Evolutionary conservation across 2,888 invertebrate genomes (phyloP), one percentile per base, ranked within the genome.

Genomic region (Carterocephalus palaemon): DNA sequence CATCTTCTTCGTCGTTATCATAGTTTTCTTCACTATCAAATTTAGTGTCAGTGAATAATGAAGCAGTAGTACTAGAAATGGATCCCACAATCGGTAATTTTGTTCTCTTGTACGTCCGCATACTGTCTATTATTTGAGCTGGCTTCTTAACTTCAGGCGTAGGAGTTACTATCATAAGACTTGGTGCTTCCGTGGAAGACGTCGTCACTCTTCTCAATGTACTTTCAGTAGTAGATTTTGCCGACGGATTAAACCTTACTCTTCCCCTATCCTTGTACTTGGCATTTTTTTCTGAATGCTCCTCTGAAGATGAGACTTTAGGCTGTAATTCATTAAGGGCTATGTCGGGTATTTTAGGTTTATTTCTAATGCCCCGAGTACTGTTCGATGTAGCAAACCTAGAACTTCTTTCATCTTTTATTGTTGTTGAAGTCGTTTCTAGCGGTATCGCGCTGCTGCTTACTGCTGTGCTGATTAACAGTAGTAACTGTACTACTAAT

Each of bases 241-340:
- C 36, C 49, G 67, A 64, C 6, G 76, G 36, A 20, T 67, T 59
- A 40, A 70, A 86, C 51, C 70, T 67, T 0, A 83, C 70, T 59
- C 79, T 82, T 75, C 86, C 86, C 53, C 86, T 72, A 41, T 79
- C 73, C 63, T 84, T 86, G 51, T 83, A 81, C 69, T 84, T 86
- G n/a, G 76, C 78, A 62, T 85, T 84, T 62, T 83, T 82, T 20
- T 84, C 84, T 24, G 78, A 69, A 45, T 79, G 69, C 59, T 85
- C 86, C 58, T 84, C 84, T 7, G 81, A 78, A 1, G 68, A 71
- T 2, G 75, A 64, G 36, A 79, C 83, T 62, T 84, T 83, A 34
- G 75, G 72, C 39, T 71, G 75, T 22, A 86, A 58, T 62, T 86
- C 86, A 41, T 86, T 86, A 4, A 83, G 62, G 22, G 82, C 77